These are phyloP conservation scores for Camptogramma bilineatum DNA, from an alignment of 2,888 invertebrate genomes.

Conservation along the genomic window DNA sequence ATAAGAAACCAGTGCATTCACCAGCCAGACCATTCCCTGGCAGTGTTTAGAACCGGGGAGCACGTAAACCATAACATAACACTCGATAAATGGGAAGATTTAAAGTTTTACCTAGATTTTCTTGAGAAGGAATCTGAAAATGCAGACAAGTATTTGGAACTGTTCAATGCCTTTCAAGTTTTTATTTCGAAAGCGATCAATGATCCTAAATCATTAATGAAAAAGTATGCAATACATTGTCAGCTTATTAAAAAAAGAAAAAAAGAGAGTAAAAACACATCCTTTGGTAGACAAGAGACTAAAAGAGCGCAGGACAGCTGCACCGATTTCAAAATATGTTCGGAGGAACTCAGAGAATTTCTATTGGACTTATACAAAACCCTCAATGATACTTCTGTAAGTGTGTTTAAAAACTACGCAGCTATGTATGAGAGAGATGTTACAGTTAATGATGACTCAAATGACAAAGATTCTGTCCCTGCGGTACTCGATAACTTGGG, in stretches of 20 bases:
- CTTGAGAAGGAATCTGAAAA: slow-evolving; percentile 4
- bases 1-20: slow-evolving; percentile 56
- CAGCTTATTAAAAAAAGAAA: slow-evolving; percentile 46
- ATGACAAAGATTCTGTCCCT: slow-evolving; percentile 51
- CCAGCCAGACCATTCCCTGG: slow-evolving; percentile 8
- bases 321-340: slow-evolving; percentile 58
- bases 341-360: slow-evolving; percentile 60
- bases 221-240: slow-evolving; percentile 58
- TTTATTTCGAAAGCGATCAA: slow-evolving; percentile 53
- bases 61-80: slow-evolving; percentile 30
- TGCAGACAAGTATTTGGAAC: not conserved
- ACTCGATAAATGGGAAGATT: slow-evolving; percentile 46
- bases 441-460: slow-evolving; percentile 49
- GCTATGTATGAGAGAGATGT: slow-evolving; percentile 68
- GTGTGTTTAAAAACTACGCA: slow-evolving; percentile 61
- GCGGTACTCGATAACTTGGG: slow-evolving; percentile 48
- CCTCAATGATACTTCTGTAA: slow-evolving; percentile 61
- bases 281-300: slow-evolving; percentile 4
- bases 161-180: slow-evolving; percentile 46
- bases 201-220: slow-evolving; percentile 47
- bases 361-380: slow-evolving; percentile 55
- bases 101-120: slow-evolving; percentile 38
- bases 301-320: slow-evolving; percentile 43
- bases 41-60: slow-evolving; percentile 16
- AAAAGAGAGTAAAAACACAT: slow-evolving; percentile 10